Percentiles rank a stretch among this genome's conserved stretches.
Conservation (phyloP, 2,888 invertebrate species). For the Parascotia fuliginaria region DNA sequence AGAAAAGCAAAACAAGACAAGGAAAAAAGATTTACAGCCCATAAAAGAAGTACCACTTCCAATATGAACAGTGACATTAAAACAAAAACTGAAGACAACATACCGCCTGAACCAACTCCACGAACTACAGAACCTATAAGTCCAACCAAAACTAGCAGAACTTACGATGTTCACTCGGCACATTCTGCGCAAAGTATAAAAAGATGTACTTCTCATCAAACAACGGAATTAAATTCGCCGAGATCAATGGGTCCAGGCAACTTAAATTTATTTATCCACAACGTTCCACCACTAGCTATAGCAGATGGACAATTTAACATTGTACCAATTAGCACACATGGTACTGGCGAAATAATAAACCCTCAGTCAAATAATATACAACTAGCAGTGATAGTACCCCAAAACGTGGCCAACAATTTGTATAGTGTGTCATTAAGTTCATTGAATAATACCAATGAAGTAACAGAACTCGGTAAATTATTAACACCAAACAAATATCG, state of each 20-base stretch:
- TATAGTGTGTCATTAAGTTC: conserved; percentile 78
- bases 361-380: conserved; percentile 82
- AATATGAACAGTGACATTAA: conserved; percentile 50
- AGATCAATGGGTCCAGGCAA: conserved; percentile 73
- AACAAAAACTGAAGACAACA: conserved; percentile 51
- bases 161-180: conserved; percentile 75
- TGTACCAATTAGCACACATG: conserved; percentile 75
- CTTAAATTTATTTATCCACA: conserved; percentile 77
- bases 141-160: conserved; percentile 74
- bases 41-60: conserved; percentile 58
- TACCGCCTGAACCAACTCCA: conserved; percentile 44
- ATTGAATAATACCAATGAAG: conserved; percentile 66
- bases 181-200: conserved; percentile 74
- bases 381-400: conserved; percentile 87
- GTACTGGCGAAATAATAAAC: conserved; percentile 70
- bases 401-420: conserved; percentile 72
- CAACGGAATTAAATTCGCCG: conserved; percentile 76
- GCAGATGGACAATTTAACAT: conserved; percentile 77
- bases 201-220: conserved; percentile 70
- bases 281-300: conserved; percentile 72
- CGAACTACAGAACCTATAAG: conserved; percentile 55
- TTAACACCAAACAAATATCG: conserved; percentile 82
- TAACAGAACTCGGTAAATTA: conserved; percentile 65
- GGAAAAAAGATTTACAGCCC: conserved; percentile 77
- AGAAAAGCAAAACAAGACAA: conserved; percentile 89